Evolutionary conservation across 2,797 vertebrate species (phyloP).

Genomic region (Champsocephalus esox): DNA sequence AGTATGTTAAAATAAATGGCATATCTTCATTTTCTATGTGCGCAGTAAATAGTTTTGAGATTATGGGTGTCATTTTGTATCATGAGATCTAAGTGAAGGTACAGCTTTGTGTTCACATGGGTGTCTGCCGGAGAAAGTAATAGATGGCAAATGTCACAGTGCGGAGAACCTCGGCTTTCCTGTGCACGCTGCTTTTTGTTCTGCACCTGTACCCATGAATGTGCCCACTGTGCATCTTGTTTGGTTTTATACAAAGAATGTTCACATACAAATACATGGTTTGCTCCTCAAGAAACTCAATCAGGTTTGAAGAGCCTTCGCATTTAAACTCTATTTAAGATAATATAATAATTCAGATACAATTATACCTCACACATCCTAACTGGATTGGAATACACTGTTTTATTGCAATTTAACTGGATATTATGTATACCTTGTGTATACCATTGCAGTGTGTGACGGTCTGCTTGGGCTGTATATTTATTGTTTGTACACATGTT

Average conservation of each 20-base stretch:
- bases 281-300: too few species aligned
- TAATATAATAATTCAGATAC: background rate
- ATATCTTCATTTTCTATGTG: constrained; percentile 14
- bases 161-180: too few species aligned
- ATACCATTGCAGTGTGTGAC: too few species aligned
- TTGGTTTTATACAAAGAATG: constrained; percentile 17
- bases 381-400: background rate
- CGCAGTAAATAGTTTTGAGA: too few species aligned
- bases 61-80: too few species aligned
- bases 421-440: background rate
- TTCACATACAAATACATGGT: background rate
- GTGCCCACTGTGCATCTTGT: background rate
- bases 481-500: background rate
- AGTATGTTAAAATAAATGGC: constrained; percentile 4
- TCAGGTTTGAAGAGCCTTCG: background rate
- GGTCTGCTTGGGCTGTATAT: constrained; percentile 2
- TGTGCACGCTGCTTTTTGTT: background rate
- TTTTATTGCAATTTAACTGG: background rate
- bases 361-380: background rate
- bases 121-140: constrained; percentile 10
- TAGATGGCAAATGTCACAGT: too few species aligned
- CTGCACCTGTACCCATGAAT: constrained; percentile 7
- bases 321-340: background rate
- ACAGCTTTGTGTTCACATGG: constrained; percentile 11
- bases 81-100: too few species aligned